Conservation (phyloP, 2,888 invertebrate species). For the Limenitis camilla region DNA sequence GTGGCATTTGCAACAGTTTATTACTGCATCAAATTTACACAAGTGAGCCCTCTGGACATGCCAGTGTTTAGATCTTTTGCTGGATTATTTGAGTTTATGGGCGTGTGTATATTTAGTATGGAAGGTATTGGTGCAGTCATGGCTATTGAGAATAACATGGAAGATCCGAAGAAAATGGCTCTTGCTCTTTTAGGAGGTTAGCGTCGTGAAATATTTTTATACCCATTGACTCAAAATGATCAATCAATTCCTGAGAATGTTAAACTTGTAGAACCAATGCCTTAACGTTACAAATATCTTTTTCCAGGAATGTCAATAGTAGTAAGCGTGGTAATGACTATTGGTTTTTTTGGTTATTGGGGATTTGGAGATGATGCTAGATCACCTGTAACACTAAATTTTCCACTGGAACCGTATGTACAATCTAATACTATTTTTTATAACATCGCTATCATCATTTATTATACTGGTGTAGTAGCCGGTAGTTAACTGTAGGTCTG, state of each 20-base stretch:
- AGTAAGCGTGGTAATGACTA: conserved; percentile 28
- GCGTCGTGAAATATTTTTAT: conserved; percentile 15
- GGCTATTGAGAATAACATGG: conserved; percentile 47
- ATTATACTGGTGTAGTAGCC: too few species aligned
- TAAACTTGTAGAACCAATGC: too few species aligned
- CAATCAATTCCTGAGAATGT: too few species aligned
- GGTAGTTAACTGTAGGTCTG: too few species aligned
- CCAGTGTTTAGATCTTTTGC: conserved; percentile 26
- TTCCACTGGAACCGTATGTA: conserved; percentile 29
- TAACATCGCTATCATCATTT: not conserved
- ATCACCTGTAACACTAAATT: conserved; percentile 43
- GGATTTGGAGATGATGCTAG: conserved; percentile 35
- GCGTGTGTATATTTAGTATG: conserved; percentile 68
- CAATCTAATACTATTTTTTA: not conserved
- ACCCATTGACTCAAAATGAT: not conserved
- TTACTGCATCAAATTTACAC: conserved; percentile 27
- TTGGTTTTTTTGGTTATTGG: conserved; percentile 47
- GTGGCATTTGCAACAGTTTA: conserved; percentile 32
- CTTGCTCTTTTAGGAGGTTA: conserved; percentile 37
- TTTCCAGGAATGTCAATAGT: conserved; percentile 38
- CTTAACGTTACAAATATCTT: too few species aligned
- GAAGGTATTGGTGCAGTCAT: conserved; percentile 47
- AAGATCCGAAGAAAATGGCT: conserved; percentile 36
- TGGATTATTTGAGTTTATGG: conserved; percentile 52
- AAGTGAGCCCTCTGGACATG: conserved; percentile 20